Conservation (phyloP, 2,888 invertebrate genomes). For the Cactoblastis cactorum region DNA sequence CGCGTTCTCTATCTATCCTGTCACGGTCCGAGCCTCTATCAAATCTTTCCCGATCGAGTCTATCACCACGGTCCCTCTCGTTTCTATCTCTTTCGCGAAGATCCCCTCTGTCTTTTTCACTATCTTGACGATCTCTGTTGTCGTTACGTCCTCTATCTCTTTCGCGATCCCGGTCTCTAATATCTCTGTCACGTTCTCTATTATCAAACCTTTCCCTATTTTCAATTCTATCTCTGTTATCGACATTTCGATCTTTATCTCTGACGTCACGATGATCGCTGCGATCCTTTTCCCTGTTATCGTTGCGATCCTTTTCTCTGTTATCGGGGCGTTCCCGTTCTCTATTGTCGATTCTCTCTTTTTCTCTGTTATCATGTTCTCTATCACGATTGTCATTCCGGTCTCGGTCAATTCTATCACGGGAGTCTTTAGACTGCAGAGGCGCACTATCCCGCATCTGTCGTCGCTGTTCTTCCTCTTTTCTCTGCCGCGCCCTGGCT, state of each 20-base stretch:
- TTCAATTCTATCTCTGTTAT: slow-evolving; percentile 42
- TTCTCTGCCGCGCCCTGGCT: slow-evolving; percentile 89
- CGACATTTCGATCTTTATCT: slow-evolving; percentile 33
- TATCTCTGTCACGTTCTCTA: slow-evolving; percentile 28
- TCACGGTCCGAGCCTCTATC: slow-evolving; percentile 39
- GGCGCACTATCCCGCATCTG: slow-evolving; percentile 62
- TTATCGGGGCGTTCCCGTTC: slow-evolving; percentile 40
- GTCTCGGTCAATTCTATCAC: slow-evolving; percentile 47
- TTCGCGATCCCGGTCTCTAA: slow-evolving; percentile 41
- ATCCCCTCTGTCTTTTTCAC: slow-evolving; percentile 38
- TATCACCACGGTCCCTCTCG: slow-evolving; percentile 41
- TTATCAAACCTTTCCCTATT: slow-evolving; percentile 33
- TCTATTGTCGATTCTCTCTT: slow-evolving; percentile 43
- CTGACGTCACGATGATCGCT: slow-evolving; percentile 36
- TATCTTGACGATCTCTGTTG: slow-evolving; percentile 35
- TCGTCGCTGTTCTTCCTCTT: slow-evolving; percentile 93
- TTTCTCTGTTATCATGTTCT: slow-evolving; percentile 42
- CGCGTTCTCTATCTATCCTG: slow-evolving; percentile 40
- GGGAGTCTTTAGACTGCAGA: slow-evolving; percentile 36
- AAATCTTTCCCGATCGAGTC: slow-evolving; percentile 32
- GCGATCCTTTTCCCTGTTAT: slow-evolving; percentile 53
- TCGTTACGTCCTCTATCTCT: slow-evolving; percentile 37
- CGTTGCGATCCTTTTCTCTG: slow-evolving; percentile 58
- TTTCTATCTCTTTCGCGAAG: slow-evolving; percentile 45
- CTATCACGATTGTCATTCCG: slow-evolving; percentile 53